Percentiles rank a stretch among this genome's conserved stretches.
phyloP scores from a whole-genome alignment of 2,888 invertebrate genomes.

The Pterostichus niger region DNA sequence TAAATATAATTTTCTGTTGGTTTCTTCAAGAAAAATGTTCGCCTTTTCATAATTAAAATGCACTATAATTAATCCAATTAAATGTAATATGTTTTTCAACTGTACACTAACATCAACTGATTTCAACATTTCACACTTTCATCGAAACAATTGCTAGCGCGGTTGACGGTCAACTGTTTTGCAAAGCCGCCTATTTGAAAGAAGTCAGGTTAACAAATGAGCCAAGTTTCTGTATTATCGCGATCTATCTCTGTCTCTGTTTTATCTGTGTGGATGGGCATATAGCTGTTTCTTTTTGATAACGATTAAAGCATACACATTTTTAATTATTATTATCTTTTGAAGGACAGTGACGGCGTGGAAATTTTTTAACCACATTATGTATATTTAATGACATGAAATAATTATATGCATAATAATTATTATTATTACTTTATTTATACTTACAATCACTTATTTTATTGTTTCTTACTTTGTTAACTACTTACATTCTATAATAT shows the following conservation, averaged over 20 bases:
- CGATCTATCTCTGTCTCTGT: constrained; percentile 14
- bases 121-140: constrained; percentile 34
- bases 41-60: constrained; percentile 63
- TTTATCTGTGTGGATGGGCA: constrained; percentile 19
- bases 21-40: constrained; percentile 55
- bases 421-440: neutral
- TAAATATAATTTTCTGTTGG: constrained; percentile 53
- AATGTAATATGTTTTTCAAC: constrained; percentile 57
- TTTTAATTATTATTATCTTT: constrained; percentile 52
- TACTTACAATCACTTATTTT: no score
- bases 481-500: no score
- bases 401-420: neutral
- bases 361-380: neutral
- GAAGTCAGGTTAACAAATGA: constrained; percentile 40
- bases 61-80: constrained; percentile 49
- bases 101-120: constrained; percentile 63
- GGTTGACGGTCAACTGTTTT: constrained; percentile 38
- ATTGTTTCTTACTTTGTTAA: no score
- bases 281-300: constrained; percentile 38
- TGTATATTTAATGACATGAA: neutral
- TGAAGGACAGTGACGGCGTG: constrained; percentile 11
- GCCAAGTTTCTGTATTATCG: constrained; percentile 30
- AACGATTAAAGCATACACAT: constrained; percentile 30
- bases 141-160: constrained; percentile 39
- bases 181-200: constrained; percentile 27